Percentiles rank a stretch among this genome's conserved stretches.
phyloP scores from a whole-genome alignment of 2,797 vertebrate species.

The Falco naumanni region DNA sequence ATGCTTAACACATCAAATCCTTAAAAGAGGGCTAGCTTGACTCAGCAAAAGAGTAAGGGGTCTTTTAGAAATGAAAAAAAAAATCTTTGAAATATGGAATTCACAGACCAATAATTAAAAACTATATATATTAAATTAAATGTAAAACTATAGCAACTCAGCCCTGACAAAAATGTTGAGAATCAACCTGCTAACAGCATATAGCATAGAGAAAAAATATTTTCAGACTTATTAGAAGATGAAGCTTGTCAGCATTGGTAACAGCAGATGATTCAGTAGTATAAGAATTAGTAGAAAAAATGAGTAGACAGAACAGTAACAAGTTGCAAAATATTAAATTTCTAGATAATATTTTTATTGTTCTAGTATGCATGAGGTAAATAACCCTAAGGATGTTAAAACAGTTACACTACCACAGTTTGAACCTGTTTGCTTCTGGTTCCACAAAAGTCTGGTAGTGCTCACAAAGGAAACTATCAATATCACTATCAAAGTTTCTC shows the following conservation, averaged over 20 bases:
- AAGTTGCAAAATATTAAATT: neutral
- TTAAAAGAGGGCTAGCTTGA: neutral
- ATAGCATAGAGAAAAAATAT: neutral
- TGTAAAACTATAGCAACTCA: constrained; percentile 2
- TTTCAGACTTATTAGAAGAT: neutral
- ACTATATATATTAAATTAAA: neutral
- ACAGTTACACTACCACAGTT: neutral
- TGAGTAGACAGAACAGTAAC: neutral
- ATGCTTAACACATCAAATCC: neutral
- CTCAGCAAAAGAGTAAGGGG: neutral
- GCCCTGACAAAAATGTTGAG: neutral
- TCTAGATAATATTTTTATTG: neutral
- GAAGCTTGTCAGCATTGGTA: neutral
- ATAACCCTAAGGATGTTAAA: neutral
- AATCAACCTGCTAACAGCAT: neutral
- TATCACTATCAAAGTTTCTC: neutral
- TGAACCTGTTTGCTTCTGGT: neutral
- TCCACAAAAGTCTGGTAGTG: neutral
- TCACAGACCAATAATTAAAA: neutral
- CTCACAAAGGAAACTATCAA: neutral
- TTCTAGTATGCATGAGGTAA: neutral
- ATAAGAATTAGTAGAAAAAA: neutral
- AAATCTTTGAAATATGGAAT: neutral
- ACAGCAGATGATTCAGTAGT: neutral
- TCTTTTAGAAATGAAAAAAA: neutral